Conservation (phyloP, 2,797 vertebrate genomes). For the Betta splendens region DNA sequence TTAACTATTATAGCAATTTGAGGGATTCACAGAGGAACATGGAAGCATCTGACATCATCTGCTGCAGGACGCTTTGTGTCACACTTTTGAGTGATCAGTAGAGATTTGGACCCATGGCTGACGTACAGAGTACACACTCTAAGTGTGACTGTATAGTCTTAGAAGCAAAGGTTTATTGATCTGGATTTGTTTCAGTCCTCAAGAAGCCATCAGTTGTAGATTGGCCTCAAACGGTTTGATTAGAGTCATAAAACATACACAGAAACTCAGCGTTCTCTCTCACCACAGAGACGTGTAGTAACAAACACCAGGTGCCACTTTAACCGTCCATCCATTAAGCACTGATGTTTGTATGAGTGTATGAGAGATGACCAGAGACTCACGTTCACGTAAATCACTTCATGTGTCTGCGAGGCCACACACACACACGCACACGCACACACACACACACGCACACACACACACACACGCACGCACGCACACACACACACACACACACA, state of each 20-base stretch:
- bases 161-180: too few species aligned
- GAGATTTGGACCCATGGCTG: too few species aligned
- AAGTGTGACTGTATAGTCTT: too few species aligned
- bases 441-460: slow-evolving; percentile 36
- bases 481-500: slow-evolving; percentile 3
- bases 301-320: slow-evolving; percentile 47
- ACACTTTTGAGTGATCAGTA: too few species aligned
- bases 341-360: slow-evolving; percentile 13
- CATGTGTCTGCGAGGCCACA: slow-evolving; percentile 23
- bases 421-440: too few species aligned
- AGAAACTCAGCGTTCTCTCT: neutral
- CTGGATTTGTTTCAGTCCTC: too few species aligned
- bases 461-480: neutral
- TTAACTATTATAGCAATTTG: neutral
- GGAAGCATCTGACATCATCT: neutral
- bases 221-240: too few species aligned
- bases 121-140: too few species aligned
- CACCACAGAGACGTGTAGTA: slow-evolving; percentile 51
- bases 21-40: neutral
- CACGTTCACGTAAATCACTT: slow-evolving; percentile 48
- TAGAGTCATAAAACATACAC: too few species aligned
- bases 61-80: too few species aligned
- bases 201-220: too few species aligned
- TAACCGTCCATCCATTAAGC: slow-evolving; percentile 32
- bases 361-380: neutral